Evolutionary conservation across 2,797 vertebrate genomes (phyloP).

Genomic region (Sus cebifrons): DNA sequence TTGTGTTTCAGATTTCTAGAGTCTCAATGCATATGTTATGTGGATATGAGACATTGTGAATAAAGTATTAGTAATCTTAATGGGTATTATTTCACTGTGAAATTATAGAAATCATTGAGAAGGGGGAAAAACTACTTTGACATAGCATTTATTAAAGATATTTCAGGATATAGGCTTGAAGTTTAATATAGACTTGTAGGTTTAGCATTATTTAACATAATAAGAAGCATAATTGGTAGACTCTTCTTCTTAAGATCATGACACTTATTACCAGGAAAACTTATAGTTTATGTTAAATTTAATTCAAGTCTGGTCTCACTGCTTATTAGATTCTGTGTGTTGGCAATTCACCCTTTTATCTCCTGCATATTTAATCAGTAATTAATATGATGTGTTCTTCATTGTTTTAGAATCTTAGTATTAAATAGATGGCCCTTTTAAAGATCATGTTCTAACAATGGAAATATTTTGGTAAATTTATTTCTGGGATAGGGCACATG

Average conservation of each 20-base stretch:
- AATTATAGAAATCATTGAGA: neutral
- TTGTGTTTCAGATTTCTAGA: slow-evolving; percentile 30
- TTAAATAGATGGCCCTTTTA: neutral
- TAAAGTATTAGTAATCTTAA: slow-evolving; percentile 11
- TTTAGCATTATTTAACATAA: neutral
- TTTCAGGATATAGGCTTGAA: neutral
- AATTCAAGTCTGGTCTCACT: neutral
- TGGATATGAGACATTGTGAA: slow-evolving; percentile 25
- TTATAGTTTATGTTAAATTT: neutral
- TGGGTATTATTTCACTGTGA: slow-evolving; percentile 42
- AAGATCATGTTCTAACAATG: neutral
- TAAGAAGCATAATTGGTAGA: neutral
- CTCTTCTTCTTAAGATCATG: neutral
- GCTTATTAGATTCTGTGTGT: neutral
- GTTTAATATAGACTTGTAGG: neutral
- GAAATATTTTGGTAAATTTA: neutral
- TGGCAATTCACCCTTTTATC: neutral
- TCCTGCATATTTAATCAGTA: slow-evolving; percentile 1
- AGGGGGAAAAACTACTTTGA: slow-evolving; percentile 35
- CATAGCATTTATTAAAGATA: neutral
- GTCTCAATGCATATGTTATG: neutral
- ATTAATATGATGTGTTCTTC: neutral
- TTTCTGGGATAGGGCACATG: neutral
- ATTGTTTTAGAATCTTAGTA: slow-evolving; percentile 11
- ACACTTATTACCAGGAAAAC: slow-evolving; percentile 13